Conservation (phyloP, 1,140 invertebrate genomes). For the Cardiocondyla obscurior region DNA sequence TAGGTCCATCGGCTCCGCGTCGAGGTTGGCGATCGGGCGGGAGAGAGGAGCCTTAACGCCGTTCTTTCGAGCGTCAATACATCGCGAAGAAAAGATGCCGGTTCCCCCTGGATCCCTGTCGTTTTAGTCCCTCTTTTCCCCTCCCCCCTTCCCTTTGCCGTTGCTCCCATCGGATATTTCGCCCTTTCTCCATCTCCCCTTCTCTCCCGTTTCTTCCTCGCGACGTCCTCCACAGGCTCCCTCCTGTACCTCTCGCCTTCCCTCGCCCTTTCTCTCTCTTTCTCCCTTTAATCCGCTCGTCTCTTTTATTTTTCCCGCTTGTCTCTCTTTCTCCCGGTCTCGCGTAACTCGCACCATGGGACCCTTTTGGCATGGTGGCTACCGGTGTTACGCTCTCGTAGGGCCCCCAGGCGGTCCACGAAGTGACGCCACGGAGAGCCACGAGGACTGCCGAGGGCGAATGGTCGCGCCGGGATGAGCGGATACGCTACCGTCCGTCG, state of each 20-base stretch:
- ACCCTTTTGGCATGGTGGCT: conserved; percentile 81
- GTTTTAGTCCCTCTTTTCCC: conserved; percentile 26
- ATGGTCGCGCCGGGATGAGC: conserved; percentile 51
- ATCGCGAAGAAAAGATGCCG: conserved; percentile 76
- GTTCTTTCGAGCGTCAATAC: conserved; percentile 72
- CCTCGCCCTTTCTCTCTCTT: conserved; percentile 13
- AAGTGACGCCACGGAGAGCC: conserved; percentile 68
- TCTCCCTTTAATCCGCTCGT: conserved; percentile 5
- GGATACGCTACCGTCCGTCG: conserved; percentile 64
- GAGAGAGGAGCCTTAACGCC: conserved; percentile 22
- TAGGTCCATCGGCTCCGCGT: background rate
- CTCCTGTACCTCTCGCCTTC: conserved; percentile 3
- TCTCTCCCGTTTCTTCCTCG: background rate
- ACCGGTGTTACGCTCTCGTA: conserved; percentile 83
- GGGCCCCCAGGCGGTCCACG: conserved; percentile 73
- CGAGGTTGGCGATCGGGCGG: conserved; percentile 14
- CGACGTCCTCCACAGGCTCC: conserved; percentile 1
- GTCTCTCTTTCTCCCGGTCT: conserved; percentile 52
- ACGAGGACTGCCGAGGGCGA: conserved; percentile 73
- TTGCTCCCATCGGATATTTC: conserved; percentile 52
- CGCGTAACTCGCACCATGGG: conserved; percentile 59
- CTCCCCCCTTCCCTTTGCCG: background rate
- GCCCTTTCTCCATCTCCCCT: conserved; percentile 33
- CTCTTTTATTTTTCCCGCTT: conserved; percentile 42
- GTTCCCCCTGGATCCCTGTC: conserved; percentile 51